Conservation (phyloP, 2,888 invertebrate genomes). For the Furcula furcula region DNA sequence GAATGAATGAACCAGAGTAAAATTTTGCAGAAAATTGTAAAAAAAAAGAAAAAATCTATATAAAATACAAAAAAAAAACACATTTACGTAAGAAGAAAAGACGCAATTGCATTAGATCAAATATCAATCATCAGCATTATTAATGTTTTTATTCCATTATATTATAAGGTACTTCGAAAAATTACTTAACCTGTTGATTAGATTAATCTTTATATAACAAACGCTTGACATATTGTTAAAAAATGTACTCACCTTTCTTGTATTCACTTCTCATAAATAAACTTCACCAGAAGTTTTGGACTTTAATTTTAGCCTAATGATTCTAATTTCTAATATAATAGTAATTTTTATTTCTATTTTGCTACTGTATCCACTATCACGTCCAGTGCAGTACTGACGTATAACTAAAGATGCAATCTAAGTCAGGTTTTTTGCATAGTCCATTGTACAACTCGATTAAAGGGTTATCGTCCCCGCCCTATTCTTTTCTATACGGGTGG, state of each 20-base stretch:
- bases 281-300: constrained; percentile 46
- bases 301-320: constrained; percentile 26
- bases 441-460: constrained; percentile 49
- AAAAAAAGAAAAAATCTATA: constrained; percentile 12
- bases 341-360: constrained; percentile 8
- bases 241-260: constrained; percentile 24
- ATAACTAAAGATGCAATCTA: constrained; percentile 37
- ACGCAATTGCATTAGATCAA: constrained; percentile 9
- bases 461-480: constrained; percentile 57
- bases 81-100: constrained; percentile 4
- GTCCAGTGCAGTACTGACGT: constrained; percentile 57
- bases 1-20: constrained; percentile 93
- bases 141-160: neutral
- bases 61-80: constrained; percentile 27
- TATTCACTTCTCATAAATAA: constrained; percentile 30
- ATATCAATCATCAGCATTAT: constrained; percentile 1
- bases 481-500: no score
- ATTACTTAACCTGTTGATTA: no score
- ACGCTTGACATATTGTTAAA: neutral
- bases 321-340: neutral
- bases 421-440: constrained; percentile 53
- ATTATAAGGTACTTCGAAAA: no score
- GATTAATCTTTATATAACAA: no score
- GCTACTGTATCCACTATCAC: constrained; percentile 46
- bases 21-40: constrained; percentile 12